phyloP scores from a whole-genome alignment of 2,888 invertebrate genomes.

The Eristalis pertinax region DNA sequence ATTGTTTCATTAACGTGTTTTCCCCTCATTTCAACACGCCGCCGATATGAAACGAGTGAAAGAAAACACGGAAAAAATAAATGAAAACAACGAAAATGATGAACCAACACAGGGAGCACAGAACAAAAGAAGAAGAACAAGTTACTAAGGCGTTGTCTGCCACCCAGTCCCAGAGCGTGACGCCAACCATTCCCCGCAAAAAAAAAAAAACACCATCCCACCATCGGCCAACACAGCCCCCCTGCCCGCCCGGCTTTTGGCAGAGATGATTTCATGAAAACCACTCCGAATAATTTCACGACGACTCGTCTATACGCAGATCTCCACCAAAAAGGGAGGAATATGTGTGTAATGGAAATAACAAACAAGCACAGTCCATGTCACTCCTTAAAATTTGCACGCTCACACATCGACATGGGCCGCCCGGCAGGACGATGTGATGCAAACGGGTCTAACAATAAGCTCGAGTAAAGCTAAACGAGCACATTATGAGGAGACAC shows the following conservation, averaged over 20 bases:
- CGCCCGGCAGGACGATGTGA: constrained; percentile 32
- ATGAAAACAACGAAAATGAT: constrained; percentile 5
- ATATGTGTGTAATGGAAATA: constrained; percentile 17
- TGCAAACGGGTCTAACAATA: constrained; percentile 59
- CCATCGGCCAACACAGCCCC: background rate
- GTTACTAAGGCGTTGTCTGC: constrained; percentile 63
- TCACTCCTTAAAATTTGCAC: constrained; percentile 66
- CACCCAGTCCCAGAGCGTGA: constrained; percentile 44
- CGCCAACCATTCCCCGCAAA: constrained; percentile 30
- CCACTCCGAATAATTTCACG: constrained; percentile 63
- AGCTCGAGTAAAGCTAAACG: constrained; percentile 49
- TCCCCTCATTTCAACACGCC: constrained; percentile 37
- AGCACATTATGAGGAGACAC: constrained; percentile 47
- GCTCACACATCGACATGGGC: constrained; percentile 38
- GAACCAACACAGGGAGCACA: constrained; percentile 48
- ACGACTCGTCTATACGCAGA: constrained; percentile 25
- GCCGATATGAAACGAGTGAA: constrained; percentile 26
- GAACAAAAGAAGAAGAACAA: constrained; percentile 41
- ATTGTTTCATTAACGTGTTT: constrained; percentile 48
- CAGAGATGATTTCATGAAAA: constrained; percentile 67
- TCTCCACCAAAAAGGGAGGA: constrained; percentile 9
- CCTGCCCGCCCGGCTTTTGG: constrained; percentile 8
- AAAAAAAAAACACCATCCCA: too few relatives aligned
- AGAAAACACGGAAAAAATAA: constrained; percentile 9
- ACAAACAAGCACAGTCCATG: constrained; percentile 57